Base-by-base conservation (phyloP, 1,140 invertebrate genomes). In the Bombus difficillimus region DNA sequence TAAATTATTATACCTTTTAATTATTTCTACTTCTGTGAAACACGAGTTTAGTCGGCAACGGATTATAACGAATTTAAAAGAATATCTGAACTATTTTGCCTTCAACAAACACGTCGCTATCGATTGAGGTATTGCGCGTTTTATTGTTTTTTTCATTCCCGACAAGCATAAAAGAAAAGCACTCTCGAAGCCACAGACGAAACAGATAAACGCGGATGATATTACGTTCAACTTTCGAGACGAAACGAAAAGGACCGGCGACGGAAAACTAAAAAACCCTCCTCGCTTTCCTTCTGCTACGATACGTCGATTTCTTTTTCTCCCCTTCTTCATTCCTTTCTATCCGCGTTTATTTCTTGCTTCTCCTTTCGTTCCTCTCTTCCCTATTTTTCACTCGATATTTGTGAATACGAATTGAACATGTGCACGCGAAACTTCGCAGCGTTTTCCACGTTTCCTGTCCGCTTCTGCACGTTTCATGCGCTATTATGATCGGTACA, bases 151-250 rank as follows among this genome's bases (percentile, higher is more conserved):
- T 12, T 34, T 43, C 32, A 18, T 25, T 0, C 5, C 3, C 4
- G 18, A 74, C 15, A n/a, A 47, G 13, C 32, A 68, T 34, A 9
- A 12, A 47, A 34, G 22, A 75, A 34, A 75, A 34, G 43, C 73
- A 75, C 73, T 53, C 41, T 4, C n/a, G 15, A 75, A 18, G 39
- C 43, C 6, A 13, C 22, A 13, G n/a, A 47, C n/a, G 41, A 32
- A 66, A 32, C n/a, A 64, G 74, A 57, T 59, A 66, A 78, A 43
- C 39, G 22, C 28, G 5, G 76, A n/a, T 10, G 76, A n/a, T 25
- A 66, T 66, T 6, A n/a, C 76, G n/a, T 43, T 78, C 59, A 78
- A 78, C 39, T 66, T 78, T 78, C 76, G 76, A 78, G 57, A n/a
- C 39, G 39, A 32, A 77, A 77, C 75, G 5, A 41, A 62, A 37